phyloP scores from a whole-genome alignment of 2,888 invertebrate species.

The Branchipolynoe longqiensis region DNA sequence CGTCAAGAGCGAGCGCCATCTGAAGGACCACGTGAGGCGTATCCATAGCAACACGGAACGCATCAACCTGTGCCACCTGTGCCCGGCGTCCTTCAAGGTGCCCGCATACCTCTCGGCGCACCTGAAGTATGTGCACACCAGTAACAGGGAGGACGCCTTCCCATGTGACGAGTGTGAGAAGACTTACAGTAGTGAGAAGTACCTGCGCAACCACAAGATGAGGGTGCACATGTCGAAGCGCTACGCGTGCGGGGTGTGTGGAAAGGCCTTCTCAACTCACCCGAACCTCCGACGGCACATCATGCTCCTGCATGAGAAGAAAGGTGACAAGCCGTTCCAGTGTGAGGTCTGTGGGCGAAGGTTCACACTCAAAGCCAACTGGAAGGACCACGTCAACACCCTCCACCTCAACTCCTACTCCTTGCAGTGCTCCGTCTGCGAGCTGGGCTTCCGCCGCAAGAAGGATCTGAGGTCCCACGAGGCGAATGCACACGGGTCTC shows the following conservation, averaged over 20 bases:
- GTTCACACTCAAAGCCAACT: slow-evolving; percentile 52
- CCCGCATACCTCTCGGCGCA: slow-evolving; percentile 39
- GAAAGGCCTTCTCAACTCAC: slow-evolving; percentile 28
- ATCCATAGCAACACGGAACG: slow-evolving; percentile 1
- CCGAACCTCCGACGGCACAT: slow-evolving; percentile 35
- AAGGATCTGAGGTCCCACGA: slow-evolving; percentile 35
- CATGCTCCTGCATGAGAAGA: slow-evolving; percentile 45
- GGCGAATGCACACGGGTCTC: background rate
- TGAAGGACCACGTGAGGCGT: slow-evolving; percentile 38
- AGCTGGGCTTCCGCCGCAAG: slow-evolving; percentile 38
- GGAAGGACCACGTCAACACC: slow-evolving; percentile 50
- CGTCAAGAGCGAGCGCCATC: slow-evolving; percentile 48
- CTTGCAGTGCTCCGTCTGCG: slow-evolving; percentile 26
- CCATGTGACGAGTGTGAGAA: slow-evolving; percentile 50
- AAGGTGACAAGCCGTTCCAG: slow-evolving; percentile 22
- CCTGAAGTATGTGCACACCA: slow-evolving; percentile 42
- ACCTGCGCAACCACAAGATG: slow-evolving; percentile 54
- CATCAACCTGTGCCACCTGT: slow-evolving; percentile 50
- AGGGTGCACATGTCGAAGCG: slow-evolving; percentile 43
- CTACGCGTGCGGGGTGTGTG: slow-evolving; percentile 21
- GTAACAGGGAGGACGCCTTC: slow-evolving; percentile 19
- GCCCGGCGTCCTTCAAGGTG: slow-evolving; percentile 43
- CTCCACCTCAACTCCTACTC: slow-evolving; percentile 35
- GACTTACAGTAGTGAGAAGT: slow-evolving; percentile 41
- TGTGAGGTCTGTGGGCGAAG: slow-evolving; percentile 47